These are phyloP conservation scores for Ferrisia virgata DNA, from an alignment of 2,888 invertebrate species.

Conservation along the genomic window DNA sequence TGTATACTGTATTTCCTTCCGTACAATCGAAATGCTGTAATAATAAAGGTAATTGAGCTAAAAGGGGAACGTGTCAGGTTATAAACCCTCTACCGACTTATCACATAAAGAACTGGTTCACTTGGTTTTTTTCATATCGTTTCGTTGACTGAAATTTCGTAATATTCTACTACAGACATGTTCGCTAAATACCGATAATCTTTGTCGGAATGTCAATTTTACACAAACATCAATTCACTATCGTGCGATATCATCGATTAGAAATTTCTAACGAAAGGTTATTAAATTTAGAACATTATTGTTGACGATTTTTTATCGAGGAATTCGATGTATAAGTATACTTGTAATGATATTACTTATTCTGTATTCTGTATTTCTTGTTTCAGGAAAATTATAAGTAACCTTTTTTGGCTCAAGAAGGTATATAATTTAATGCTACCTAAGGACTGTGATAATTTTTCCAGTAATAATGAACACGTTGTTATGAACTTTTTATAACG, in stretches of 20 bases:
- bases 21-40: not conserved
- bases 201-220: not conserved
- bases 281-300: conserved; percentile 22
- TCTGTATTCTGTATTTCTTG: not conserved
- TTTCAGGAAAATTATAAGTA: not conserved
- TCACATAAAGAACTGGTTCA: not conserved
- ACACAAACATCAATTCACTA: not conserved
- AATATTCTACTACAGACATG: not conserved
- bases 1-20: conserved; percentile 1
- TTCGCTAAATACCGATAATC: not conserved
- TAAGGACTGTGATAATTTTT: not conserved
- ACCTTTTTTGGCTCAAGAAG: not conserved
- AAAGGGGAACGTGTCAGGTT: not conserved
- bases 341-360: not conserved
- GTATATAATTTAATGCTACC: not conserved
- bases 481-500: not conserved
- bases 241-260: not conserved
- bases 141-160: not conserved
- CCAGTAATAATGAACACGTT: not conserved
- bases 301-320: not conserved
- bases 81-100: not conserved
- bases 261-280: not conserved
- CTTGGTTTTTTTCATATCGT: not conserved
- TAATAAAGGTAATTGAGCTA: conserved; percentile 11
- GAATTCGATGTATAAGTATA: not conserved